Conservation (phyloP, 2,113 vertebrate species). For the Ariopsis seemanni region DNA sequence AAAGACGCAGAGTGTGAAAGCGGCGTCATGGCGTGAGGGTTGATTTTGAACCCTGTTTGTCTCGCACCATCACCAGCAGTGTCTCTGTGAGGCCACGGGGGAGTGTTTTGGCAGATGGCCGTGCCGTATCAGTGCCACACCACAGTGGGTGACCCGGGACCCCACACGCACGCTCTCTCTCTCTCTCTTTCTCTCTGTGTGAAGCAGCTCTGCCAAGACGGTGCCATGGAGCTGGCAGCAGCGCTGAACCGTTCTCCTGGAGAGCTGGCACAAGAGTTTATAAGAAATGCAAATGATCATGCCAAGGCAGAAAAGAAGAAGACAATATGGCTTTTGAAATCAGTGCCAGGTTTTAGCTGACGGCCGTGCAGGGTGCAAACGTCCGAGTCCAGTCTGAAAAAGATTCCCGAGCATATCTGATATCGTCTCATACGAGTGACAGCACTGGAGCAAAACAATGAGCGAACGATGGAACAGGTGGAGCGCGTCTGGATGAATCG, state of each 20-base stretch:
- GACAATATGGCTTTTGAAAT: slow-evolving; percentile 66
- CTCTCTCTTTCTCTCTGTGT: neutral
- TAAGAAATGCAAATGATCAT: slow-evolving; percentile 42
- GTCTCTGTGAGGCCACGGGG: neutral
- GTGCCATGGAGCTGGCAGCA: slow-evolving; percentile 65
- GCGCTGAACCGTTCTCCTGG: slow-evolving; percentile 48
- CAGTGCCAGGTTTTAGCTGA: slow-evolving; percentile 51
- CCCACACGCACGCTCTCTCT: neutral
- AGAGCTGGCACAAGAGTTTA: slow-evolving; percentile 48
- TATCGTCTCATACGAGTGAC: neutral
- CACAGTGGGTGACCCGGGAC: slow-evolving; percentile 18
- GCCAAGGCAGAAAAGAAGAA: slow-evolving; percentile 10
- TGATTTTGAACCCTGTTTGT: neutral
- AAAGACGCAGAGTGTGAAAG: too few relatives aligned
- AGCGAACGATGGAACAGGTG: neutral
- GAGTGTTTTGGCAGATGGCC: neutral
- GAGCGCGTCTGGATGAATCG: too few relatives aligned
- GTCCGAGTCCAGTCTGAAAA: neutral
- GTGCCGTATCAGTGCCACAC: neutral
- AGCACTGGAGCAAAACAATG: neutral
- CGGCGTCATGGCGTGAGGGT: neutral
- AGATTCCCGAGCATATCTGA: neutral
- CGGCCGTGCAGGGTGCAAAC: neutral
- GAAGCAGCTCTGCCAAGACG: slow-evolving; percentile 44
- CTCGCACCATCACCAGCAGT: neutral